Conservation (phyloP, 2,888 invertebrate genomes). For the Drosophila leonis region DNA sequence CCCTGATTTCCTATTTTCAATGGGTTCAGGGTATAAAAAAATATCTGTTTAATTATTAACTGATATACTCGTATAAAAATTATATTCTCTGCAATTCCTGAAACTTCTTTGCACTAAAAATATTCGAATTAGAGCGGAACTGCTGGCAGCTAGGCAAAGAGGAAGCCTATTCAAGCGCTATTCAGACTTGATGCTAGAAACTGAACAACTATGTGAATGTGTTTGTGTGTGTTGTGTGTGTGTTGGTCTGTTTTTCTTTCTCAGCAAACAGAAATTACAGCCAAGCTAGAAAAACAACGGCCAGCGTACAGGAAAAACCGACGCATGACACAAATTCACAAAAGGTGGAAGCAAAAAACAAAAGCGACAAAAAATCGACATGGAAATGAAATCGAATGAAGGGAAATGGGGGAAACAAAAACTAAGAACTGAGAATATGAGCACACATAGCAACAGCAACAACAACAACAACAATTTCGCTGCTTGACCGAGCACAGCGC, state of each 20-base stretch:
- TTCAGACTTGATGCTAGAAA: slow-evolving; percentile 39
- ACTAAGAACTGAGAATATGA: slow-evolving; percentile 44
- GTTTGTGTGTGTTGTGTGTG: background rate
- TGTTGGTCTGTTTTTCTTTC: slow-evolving; percentile 73
- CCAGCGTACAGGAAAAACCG: slow-evolving; percentile 55
- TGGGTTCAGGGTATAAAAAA: too few species aligned
- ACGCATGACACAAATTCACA: slow-evolving; percentile 79
- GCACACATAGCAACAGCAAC: slow-evolving; percentile 16
- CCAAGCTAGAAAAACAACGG: slow-evolving; percentile 41
- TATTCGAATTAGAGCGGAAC: slow-evolving; percentile 58
- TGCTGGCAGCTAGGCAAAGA: slow-evolving; percentile 34
- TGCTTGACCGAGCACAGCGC: slow-evolving; percentile 74
- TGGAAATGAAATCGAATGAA: slow-evolving; percentile 74
- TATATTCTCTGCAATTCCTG: slow-evolving; percentile 5
- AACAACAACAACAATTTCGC: slow-evolving; percentile 36
- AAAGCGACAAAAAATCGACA: slow-evolving; percentile 59
- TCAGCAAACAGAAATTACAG: slow-evolving; percentile 76
- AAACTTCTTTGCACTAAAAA: slow-evolving; percentile 11
- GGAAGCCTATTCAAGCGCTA: background rate
- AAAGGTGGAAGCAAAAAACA: slow-evolving; percentile 58
- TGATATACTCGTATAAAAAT: background rate
- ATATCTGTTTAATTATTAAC: too few species aligned
- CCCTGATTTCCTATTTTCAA: too few species aligned
- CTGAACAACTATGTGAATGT: slow-evolving; percentile 33
- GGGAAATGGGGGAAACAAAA: slow-evolving; percentile 58